Evolutionary conservation across 2,113 vertebrate species (phyloP).

Genomic region (pig (Sus scrofa)): T2T-Sscrofa CM000820.6:41904501-41905000

Average conservation of each 20-base stretch:
- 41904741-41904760: neutral
- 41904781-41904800: neutral
- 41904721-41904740: neutral
- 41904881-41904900: constrained; percentile 71
- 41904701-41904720: neutral
- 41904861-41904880: constrained; percentile 83
- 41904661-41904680: neutral
- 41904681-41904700: neutral
- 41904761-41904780: neutral
- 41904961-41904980: constrained; percentile 35
- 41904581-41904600: neutral
- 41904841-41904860: constrained; percentile 66
- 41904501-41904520: neutral
- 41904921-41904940: constrained; percentile 54
- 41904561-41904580: constrained; percentile 12
- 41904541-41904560: neutral
- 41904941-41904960: constrained; percentile 29
- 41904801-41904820: constrained; percentile 72
- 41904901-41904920: constrained; percentile 72
- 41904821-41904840: constrained; percentile 79
- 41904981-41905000: neutral
- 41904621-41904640: neutral
- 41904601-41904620: neutral
- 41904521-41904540: neutral
- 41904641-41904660: constrained; percentile 16